A percentile compares a stretch with the other conserved stretches of the same genome.
Conservation (phyloP, 2,113 vertebrate species). For the Alouatta palliata region DNA sequence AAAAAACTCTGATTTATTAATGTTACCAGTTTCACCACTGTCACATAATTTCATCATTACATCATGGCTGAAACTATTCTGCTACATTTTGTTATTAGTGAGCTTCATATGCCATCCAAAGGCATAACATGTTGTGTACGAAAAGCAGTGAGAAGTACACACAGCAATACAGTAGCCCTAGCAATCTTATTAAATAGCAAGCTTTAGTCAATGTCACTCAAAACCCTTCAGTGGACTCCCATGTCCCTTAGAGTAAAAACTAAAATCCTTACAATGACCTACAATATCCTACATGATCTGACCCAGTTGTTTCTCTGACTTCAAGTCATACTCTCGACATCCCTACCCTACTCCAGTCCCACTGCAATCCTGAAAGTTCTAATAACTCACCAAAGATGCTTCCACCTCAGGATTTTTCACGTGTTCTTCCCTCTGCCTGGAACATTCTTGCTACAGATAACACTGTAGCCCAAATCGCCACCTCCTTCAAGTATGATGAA, state of each 20-base stretch:
- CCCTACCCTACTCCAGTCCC: not conserved
- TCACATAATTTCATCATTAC: not conserved
- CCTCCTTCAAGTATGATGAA: not conserved
- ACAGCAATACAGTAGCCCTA: rapidly evolving
- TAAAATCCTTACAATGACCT: not conserved
- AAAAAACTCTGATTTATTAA: slow-evolving; percentile 5
- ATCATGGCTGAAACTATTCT: not conserved
- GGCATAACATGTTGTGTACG: not conserved
- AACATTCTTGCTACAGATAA: not conserved
- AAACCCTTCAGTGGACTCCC: not conserved
- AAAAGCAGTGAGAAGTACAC: not conserved
- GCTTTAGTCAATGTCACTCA: not conserved
- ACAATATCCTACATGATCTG: not conserved
- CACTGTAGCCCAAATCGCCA: not conserved
- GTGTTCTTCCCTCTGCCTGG: not conserved
- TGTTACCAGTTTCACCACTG: not conserved
- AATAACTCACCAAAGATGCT: not conserved
- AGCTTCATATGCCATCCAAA: not conserved
- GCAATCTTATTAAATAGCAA: not conserved
- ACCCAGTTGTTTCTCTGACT: not conserved
- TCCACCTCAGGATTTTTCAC: not conserved
- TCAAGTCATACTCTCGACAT: not conserved
- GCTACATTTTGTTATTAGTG: not conserved
- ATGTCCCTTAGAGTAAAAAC: not conserved
- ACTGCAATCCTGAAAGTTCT: not conserved